Evolutionary conservation across 2,888 invertebrate genomes (phyloP), one percentile per base, ranked within the genome.

Genomic region (Tanypteryx hageni): DNA sequence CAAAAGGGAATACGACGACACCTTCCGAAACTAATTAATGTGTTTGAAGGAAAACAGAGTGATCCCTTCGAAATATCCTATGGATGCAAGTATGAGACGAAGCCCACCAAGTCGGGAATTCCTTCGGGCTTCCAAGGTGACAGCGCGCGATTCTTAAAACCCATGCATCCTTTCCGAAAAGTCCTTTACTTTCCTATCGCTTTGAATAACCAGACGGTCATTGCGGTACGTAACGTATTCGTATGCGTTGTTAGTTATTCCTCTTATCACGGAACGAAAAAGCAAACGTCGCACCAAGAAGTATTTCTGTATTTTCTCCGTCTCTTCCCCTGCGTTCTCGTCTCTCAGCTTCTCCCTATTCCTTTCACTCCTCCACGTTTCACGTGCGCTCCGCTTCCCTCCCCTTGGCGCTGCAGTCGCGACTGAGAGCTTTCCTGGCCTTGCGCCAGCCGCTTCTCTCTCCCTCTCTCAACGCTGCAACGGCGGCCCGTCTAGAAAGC

Each of bases 351-450:
- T 13, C 64, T 11, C 64, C 11, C 13, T 64, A n/a, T 11, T 4
- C 64, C n/a, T n/a, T 18, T 5, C n/a, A 44, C 3, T 57, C 0
- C 56, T 3, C 18, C 18, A 44, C 44, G 89, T 64, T 64, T 61
- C 89, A 64, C 61, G 64, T n/a, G 89, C 89, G 89, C 89, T 64
- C 89, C 64, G 89, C 64, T 89, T 83, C 76, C 64, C 64, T 61
- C 64, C 89, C 64, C 89, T 18, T 44, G 89, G 89, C 89, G 89
- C 89, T 64, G 89, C 58, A 44, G 61, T 86, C 86, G 61, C 61
- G 14, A 31, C 31, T 59, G 64, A 89, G 89, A 89, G 89, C 44
- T 11, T 64, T 44, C 44, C 56, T 89, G 27, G 27, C 68, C 89
- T 89, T 18, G 64, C 61, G 89, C 89, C 89, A 89, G 89, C 44